Percentiles rank a stretch among this genome's conserved stretches.
Evolutionary conservation across 2,797 vertebrate species (phyloP).

Genomic region (Trematomus bernacchii): DNA sequence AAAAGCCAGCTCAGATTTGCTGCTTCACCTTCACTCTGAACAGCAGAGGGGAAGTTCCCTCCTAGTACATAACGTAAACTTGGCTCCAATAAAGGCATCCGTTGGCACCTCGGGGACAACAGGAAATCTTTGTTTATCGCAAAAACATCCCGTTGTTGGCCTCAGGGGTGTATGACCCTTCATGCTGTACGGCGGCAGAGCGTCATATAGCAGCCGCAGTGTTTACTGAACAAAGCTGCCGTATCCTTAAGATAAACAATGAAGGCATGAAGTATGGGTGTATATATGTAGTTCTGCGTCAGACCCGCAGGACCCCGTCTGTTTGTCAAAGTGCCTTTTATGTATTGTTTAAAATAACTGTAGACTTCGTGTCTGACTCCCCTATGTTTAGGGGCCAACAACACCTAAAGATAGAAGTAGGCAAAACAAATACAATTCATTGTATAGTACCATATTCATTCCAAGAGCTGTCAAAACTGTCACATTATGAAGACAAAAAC

Average conservation of each 20-base stretch:
- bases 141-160: constrained; percentile 83
- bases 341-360: constrained; percentile 66
- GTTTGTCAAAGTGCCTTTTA: constrained; percentile 48
- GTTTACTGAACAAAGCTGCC: constrained; percentile 63
- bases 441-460: constrained; percentile 8
- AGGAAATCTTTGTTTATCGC: constrained; percentile 86
- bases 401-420: constrained; percentile 41
- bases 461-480: background rate
- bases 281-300: constrained; percentile 65
- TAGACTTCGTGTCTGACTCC: constrained; percentile 39
- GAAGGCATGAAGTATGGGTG: constrained; percentile 45
- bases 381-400: constrained; percentile 27
- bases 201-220: constrained; percentile 40
- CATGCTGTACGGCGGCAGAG: constrained; percentile 35
- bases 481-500: constrained; percentile 1
- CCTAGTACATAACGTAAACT: constrained; percentile 83
- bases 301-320: constrained; percentile 24
- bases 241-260: constrained; percentile 70
- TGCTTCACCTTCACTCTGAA: constrained; percentile 42
- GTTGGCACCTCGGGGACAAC: constrained; percentile 89
- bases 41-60: constrained; percentile 81
- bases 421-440: constrained; percentile 7
- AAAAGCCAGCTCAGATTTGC: constrained; percentile 62
- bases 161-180: constrained; percentile 64
- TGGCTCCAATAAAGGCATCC: constrained; percentile 89